Conservation (phyloP, 2,113 vertebrate genomes). For the Plecotus auritus region DNA sequence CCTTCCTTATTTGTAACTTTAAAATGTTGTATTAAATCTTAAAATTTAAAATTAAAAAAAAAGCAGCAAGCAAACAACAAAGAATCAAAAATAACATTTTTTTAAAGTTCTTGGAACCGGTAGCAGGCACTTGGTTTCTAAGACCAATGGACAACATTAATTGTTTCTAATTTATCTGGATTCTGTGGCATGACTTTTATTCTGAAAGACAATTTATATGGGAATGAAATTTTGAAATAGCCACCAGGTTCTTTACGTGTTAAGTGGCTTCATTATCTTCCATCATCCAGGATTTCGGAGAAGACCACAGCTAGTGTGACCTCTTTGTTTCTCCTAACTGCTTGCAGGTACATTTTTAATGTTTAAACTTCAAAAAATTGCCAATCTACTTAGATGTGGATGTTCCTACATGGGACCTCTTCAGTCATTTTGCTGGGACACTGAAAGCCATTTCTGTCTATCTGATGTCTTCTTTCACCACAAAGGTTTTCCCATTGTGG, state of each 20-base stretch:
- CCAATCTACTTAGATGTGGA: accelerated
- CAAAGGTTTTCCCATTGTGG: no score
- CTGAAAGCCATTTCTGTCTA: accelerated
- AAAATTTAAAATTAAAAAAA: neutral
- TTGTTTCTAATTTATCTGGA: neutral
- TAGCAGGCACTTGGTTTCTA: accelerated
- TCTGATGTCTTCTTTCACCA: neutral
- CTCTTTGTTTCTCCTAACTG: neutral
- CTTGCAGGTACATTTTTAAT: neutral
- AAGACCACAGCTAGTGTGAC: neutral
- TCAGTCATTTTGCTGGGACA: neutral
- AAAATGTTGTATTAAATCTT: neutral
- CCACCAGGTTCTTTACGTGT: accelerated
- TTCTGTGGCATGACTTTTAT: accelerated
- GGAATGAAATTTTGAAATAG: accelerated
- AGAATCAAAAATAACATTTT: neutral
- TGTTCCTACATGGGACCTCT: accelerated
- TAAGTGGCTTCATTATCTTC: accelerated
- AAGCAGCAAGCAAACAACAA: neutral
- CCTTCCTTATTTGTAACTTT: neutral
- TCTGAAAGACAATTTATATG: accelerated
- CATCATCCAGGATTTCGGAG: accelerated
- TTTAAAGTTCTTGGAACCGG: accelerated
- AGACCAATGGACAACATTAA: accelerated
- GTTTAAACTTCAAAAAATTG: neutral